Percentiles rank a stretch among this genome's conserved stretches.
Conservation (phyloP, 2,888 invertebrate species). For the Drosophila borealis region DNA sequence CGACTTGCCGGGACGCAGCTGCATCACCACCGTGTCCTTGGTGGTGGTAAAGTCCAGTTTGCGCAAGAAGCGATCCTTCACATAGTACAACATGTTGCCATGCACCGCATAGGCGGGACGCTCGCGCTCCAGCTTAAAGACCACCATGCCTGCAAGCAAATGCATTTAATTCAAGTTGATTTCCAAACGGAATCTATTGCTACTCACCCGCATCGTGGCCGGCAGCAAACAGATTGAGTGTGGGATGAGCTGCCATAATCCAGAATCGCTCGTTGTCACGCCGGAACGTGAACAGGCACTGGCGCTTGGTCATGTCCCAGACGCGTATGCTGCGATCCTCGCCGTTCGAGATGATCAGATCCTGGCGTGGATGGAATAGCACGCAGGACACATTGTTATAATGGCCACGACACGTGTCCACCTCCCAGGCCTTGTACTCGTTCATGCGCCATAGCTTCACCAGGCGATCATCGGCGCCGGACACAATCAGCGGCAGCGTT, state of each 20-base stretch:
- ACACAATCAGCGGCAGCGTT: slow-evolving; percentile 96
- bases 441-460: slow-evolving; percentile 99
- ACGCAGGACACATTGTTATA: slow-evolving; percentile 99
- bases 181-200: rapidly evolving
- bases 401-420: slow-evolving; percentile 99
- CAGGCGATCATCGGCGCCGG: slow-evolving; percentile 99
- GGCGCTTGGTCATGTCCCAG: slow-evolving; percentile 99
- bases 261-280: slow-evolving; percentile 99
- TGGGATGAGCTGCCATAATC: slow-evolving; percentile 97
- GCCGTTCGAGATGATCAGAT: slow-evolving; percentile 97
- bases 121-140: slow-evolving; percentile 94
- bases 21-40: slow-evolving; percentile 96
- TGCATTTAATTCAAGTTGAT: background rate
- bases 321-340: slow-evolving; percentile 99
- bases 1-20: slow-evolving; percentile 92
- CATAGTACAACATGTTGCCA: slow-evolving; percentile 96
- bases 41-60: slow-evolving; percentile 96
- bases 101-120: slow-evolving; percentile 98
- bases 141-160: slow-evolving; percentile 84
- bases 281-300: slow-evolving; percentile 95
- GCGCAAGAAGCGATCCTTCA: slow-evolving; percentile 96
- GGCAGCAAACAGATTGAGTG: slow-evolving; percentile 98
- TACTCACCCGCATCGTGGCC: slow-evolving; percentile 98
- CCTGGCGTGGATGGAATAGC: slow-evolving; percentile 98
- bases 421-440: slow-evolving; percentile 99